Conservation (phyloP, 2,888 invertebrate genomes). For the Caenorhabditis afra region DNA sequence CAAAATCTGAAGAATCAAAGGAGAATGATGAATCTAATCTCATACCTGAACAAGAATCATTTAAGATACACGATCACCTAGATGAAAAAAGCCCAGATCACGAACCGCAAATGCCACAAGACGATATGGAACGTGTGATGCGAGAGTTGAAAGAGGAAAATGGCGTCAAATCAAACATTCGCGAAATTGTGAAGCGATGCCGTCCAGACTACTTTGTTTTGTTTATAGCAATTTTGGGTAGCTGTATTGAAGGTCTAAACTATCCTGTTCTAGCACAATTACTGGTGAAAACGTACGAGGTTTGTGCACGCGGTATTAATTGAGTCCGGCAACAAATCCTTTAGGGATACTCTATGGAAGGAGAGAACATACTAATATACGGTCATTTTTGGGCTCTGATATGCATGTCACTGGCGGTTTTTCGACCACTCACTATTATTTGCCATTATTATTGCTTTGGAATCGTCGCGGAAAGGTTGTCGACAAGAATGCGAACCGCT, state of each 20-base stretch:
- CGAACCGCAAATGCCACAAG: slow-evolving; percentile 28
- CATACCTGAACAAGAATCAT: slow-evolving; percentile 24
- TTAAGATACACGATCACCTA: slow-evolving; percentile 31
- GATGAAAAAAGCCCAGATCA: slow-evolving; percentile 33
- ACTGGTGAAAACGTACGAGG: slow-evolving; percentile 29
- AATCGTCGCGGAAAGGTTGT: slow-evolving; percentile 78
- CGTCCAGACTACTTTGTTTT: slow-evolving; percentile 37
- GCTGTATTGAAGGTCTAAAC: slow-evolving; percentile 37
- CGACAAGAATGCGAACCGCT: slow-evolving; percentile 80
- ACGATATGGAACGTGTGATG: slow-evolving; percentile 50
- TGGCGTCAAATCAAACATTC: slow-evolving; percentile 32
- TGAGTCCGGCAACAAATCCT: neutral
- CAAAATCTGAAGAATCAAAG: no score
- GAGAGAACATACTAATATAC: slow-evolving; percentile 78
- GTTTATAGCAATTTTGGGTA: slow-evolving; percentile 27
- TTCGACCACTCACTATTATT: slow-evolving; percentile 70
- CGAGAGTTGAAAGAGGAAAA: slow-evolving; percentile 44
- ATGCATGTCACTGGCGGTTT: slow-evolving; percentile 80
- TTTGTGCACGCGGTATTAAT: neutral
- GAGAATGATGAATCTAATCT: slow-evolving; percentile 37
- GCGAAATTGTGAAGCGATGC: slow-evolving; percentile 45
- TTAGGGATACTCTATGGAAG: slow-evolving; percentile 37
- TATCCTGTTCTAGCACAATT: slow-evolving; percentile 48
- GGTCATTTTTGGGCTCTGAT: slow-evolving; percentile 82
- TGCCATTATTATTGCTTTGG: slow-evolving; percentile 78